Percentiles rank a stretch among this genome's conserved stretches.
phyloP scores from a whole-genome alignment of 2,888 invertebrate genomes.

The Brachyopa scutellaris region DNA sequence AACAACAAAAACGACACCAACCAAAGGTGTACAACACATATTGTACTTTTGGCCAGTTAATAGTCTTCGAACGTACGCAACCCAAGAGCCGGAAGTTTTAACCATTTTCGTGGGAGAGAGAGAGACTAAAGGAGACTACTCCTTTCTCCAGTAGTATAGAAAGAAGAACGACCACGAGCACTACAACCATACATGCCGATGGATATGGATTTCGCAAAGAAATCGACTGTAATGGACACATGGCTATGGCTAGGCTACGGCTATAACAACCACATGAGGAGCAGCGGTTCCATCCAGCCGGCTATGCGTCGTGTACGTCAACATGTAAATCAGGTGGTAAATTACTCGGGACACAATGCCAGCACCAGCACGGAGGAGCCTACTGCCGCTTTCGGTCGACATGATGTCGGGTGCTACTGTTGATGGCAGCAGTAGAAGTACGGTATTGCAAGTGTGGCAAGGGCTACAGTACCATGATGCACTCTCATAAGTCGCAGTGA shows the following conservation, averaged over 20 bases:
- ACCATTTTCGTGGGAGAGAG: constrained; percentile 53
- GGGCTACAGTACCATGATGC: constrained; percentile 28
- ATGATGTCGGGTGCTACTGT: constrained; percentile 45
- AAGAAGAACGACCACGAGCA: constrained; percentile 38
- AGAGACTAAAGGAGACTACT: constrained; percentile 14
- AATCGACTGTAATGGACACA: constrained; percentile 60
- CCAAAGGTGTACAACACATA: constrained; percentile 23
- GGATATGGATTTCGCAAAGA: constrained; percentile 55
- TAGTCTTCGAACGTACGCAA: constrained; percentile 66
- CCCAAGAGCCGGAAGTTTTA: constrained; percentile 69
- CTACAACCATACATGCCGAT: constrained; percentile 42
- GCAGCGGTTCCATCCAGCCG: constrained; percentile 1
- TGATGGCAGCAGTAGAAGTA: background rate
- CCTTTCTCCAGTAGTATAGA: background rate
- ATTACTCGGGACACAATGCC: constrained; percentile 68
- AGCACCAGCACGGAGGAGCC: no score
- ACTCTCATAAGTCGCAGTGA: background rate
- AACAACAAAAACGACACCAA: constrained; percentile 3
- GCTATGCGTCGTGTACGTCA: constrained; percentile 65
- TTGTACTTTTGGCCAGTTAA: constrained; percentile 60
- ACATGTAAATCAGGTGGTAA: constrained; percentile 73
- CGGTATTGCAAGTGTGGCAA: constrained; percentile 23
- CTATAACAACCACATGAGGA: background rate
- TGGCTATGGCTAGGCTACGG: constrained; percentile 30
- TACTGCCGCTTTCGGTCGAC: constrained; percentile 57